A percentile compares a stretch with the other conserved stretches of the same genome.
phyloP scores from a whole-genome alignment of 2,797 vertebrate species.

The Melanotaenia parkinsoni region DNA sequence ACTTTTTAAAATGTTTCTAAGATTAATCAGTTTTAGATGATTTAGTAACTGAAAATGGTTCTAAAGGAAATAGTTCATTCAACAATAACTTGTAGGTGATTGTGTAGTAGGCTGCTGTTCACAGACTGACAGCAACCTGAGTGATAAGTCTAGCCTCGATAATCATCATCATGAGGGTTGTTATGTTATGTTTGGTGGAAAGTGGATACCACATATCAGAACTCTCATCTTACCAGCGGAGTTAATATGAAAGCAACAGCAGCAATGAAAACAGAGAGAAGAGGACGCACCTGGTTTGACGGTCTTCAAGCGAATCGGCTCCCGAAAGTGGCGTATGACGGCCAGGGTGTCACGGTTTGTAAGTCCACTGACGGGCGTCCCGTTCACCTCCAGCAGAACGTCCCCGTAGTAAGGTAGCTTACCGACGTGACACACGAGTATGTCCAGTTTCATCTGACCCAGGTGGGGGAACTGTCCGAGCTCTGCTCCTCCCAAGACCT shows the following conservation, averaged over 20 bases:
- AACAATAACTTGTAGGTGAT: neutral
- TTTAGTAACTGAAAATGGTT: neutral
- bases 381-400: constrained; percentile 96
- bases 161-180: neutral
- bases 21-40: neutral
- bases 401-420: constrained; percentile 90
- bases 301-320: constrained; percentile 93
- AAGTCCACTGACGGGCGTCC: constrained; percentile 96
- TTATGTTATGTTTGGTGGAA: neutral
- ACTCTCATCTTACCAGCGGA: constrained; percentile 26
- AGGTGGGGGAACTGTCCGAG: constrained; percentile 84
- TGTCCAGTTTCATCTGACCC: constrained; percentile 87
- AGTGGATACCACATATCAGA: constrained; percentile 9
- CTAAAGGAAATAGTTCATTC: neutral
- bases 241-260: constrained; percentile 18
- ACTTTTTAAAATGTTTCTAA: neutral
- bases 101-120: neutral
- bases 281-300: constrained; percentile 91
- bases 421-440: constrained; percentile 87
- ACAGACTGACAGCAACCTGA: neutral
- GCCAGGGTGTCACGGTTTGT: constrained; percentile 95
- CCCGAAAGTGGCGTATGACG: constrained; percentile 95
- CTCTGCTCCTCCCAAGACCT: constrained; percentile 91
- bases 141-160: neutral
- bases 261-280: neutral